Base-by-base conservation (phyloP, 2,113 vertebrate genomes). In the Diadophis punctatus region DNA sequence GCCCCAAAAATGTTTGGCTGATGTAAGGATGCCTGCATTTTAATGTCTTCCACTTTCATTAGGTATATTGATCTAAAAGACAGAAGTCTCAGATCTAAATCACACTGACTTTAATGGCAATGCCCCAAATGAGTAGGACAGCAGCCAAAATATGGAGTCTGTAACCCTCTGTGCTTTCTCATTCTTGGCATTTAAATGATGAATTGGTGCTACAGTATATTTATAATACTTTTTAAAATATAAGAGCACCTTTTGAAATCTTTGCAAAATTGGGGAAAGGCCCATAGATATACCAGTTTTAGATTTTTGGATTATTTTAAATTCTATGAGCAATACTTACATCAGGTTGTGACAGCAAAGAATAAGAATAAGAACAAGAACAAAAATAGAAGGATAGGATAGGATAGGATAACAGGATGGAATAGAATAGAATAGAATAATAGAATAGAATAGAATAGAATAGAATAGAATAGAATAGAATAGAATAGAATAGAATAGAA, bases 41-140 rank as follows among this genome's bases (percentile, higher is more conserved):
- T 60, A 91, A 94, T 2, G 23, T 46, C 25, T 53, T 48, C 51
- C 60, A 56, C 39, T 30, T 43, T 80, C 23, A 22, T 84, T 84
- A 48, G 51, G 23, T 39, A 84, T 74, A 34, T 89, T 46, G 39
- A 43, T 89, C 60, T 52, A 48, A 89, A 55, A 92, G 86, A 74
- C 49, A n/a, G 63, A 48, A 46, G 48, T 25, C 90, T 91, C 55
- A 91, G 43, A 30, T 60, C 27, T 60, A 49, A 80, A 48, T 63
- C 14, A 8, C 90, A 39, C 8, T 87, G 90, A 86, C 55, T n/a
- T 91, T 86, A 10, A 39, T 87, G 56, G 91, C 86, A 87, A 49
- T 68, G n/a, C 39, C 89, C 52, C 68, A 89, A n/a, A 34, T 87
- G 43, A 63, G 12, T 43, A 23, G 68, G 84, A 34, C 3, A 49